Percentiles rank a stretch among this genome's conserved stretches.
Conservation (phyloP, 1,140 invertebrate species). For the Bombus difficillimus region DNA sequence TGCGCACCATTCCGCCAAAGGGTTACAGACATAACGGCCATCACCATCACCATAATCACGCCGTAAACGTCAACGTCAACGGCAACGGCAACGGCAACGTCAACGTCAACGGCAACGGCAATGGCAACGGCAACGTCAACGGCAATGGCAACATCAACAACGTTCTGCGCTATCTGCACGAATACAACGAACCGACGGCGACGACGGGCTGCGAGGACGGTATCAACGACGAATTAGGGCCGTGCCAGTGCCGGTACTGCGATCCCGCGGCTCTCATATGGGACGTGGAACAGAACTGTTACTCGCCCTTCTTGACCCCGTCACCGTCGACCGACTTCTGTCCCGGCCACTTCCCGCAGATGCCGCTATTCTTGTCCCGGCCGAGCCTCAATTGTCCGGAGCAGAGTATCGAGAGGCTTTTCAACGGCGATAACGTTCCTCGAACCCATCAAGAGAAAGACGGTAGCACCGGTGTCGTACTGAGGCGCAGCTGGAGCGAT, state of each 20-base stretch:
- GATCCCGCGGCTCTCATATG: conserved; percentile 90
- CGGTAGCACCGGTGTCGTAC: conserved; percentile 74
- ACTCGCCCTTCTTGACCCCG: conserved; percentile 81
- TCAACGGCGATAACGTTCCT: conserved; percentile 75
- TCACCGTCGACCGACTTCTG: conserved; percentile 57
- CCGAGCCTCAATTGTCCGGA: conserved; percentile 69
- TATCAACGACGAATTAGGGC: conserved; percentile 80
- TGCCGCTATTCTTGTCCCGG: conserved; percentile 75
- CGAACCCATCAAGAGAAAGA: conserved; percentile 67
- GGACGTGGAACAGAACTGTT: conserved; percentile 86
- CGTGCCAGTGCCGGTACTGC: conserved; percentile 91
- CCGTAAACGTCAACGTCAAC: too few species aligned
- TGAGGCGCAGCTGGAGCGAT: conserved; percentile 86
- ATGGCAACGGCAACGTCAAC: too few species aligned
- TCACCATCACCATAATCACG: conserved; percentile 26
- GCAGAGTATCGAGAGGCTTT: conserved; percentile 80
- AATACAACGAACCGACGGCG: conserved; percentile 68
- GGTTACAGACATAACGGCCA: conserved; percentile 63
- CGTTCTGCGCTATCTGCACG: conserved; percentile 75
- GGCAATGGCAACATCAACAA: conserved; percentile 19
- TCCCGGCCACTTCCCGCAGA: conserved; percentile 60
- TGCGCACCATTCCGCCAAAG: conserved; percentile 61
- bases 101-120: too few species aligned
- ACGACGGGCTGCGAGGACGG: conserved; percentile 74
- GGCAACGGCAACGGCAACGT: too few species aligned